Percentiles rank a stretch among this genome's conserved stretches.
phyloP scores from a whole-genome alignment of 2,888 invertebrate species.

The Stenolophus ochropezus region DNA sequence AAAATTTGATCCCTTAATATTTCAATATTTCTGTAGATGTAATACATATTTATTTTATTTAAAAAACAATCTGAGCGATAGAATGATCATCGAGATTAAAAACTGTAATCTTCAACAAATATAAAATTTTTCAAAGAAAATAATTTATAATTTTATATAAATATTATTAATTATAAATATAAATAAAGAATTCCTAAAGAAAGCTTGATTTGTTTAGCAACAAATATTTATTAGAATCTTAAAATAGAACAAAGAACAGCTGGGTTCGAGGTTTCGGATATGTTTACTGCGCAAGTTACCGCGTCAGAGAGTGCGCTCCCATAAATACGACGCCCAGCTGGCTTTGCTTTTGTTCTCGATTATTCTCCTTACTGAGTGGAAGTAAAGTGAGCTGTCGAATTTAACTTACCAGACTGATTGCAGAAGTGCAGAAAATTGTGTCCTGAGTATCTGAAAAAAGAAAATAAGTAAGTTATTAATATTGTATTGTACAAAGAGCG shows the following conservation, averaged over 20 bases:
- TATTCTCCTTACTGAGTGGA: background rate
- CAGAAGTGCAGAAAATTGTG: background rate
- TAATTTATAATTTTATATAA: background rate
- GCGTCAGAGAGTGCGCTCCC: background rate
- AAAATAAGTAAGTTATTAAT: constrained; percentile 44
- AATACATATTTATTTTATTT: background rate
- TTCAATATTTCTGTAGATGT: background rate
- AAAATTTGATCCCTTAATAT: no score
- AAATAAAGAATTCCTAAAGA: background rate
- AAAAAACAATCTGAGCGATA: background rate
- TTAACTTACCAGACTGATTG: background rate
- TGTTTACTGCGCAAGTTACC: no score
- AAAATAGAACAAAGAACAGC: constrained; percentile 23
- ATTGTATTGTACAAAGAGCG: background rate
- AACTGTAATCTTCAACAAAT: no score
- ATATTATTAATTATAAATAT: background rate
- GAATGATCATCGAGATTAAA: background rate
- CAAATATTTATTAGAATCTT: constrained; percentile 16
- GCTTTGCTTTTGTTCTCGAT: constrained; percentile 29
- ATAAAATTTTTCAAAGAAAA: background rate
- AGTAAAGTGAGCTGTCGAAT: constrained; percentile 25
- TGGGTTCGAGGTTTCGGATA: constrained; percentile 45
- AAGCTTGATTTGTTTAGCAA: constrained; percentile 6
- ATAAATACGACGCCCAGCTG: constrained; percentile 17
- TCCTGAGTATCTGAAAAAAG: constrained; percentile 15